phyloP scores from a whole-genome alignment of 2,113 vertebrate species.

The Archocentrus centrarchus region DNA sequence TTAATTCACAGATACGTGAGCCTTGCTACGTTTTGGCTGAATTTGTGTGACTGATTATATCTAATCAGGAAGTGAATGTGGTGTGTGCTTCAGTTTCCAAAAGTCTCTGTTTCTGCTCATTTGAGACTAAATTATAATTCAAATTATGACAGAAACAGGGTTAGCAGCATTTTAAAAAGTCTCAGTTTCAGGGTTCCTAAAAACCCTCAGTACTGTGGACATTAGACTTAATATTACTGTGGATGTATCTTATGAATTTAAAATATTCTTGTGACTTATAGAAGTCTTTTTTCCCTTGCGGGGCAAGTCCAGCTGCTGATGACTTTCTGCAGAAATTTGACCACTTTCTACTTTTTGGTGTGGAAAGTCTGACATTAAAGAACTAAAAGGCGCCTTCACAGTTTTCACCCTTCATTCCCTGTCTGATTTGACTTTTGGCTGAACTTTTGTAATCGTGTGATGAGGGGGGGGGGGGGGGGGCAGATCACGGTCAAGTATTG shows the following conservation, averaged over 20 bases:
- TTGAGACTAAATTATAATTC: not conserved
- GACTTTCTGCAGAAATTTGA: too few relatives aligned
- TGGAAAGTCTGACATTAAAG: not conserved
- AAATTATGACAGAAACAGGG: not conserved
- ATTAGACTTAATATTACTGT: not conserved
- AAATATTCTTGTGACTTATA: not conserved
- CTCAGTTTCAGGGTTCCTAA: not conserved
- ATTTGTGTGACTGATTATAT: not conserved
- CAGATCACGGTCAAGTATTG: not conserved
- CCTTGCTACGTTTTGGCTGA: slow-evolving; percentile 3
- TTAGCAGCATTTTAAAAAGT: not conserved
- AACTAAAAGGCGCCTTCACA: not conserved
- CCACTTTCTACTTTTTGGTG: not conserved
- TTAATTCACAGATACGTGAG: not conserved
- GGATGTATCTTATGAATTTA: not conserved
- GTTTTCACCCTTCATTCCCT: not conserved
- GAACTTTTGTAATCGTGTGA: not conserved
- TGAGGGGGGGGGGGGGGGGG: too few relatives aligned
- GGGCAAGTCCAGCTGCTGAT: not conserved
- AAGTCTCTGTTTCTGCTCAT: not conserved
- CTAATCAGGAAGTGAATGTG: not conserved
- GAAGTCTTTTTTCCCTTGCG: not conserved
- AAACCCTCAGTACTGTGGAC: not conserved
- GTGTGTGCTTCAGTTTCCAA: slow-evolving; percentile 10
- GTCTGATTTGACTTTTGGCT: not conserved